Evolutionary conservation across 1,140 invertebrate species (phyloP).

Genomic region (Bombyx mori): ASM3026992v2 NC_085128.1:2193501-2194000

Average conservation of each 20-base stretch:
- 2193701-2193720: constrained; percentile 28
- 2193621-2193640: constrained; percentile 29
- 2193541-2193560: constrained; percentile 46
- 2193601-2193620: constrained; percentile 32
- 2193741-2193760: constrained; percentile 51
- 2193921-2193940: constrained; percentile 42
- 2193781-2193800: constrained; percentile 43
- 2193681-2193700: constrained; percentile 24
- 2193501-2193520: constrained; percentile 54
- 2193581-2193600: constrained; percentile 33
- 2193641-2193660: constrained; percentile 39
- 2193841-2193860: constrained; percentile 7
- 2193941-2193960: constrained; percentile 47
- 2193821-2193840: constrained; percentile 18
- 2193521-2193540: constrained; percentile 49
- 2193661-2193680: constrained; percentile 42
- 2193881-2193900: constrained; percentile 35
- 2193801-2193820: constrained; percentile 47
- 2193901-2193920: constrained; percentile 14
- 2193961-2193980: constrained; percentile 20
- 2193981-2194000: constrained; percentile 7
- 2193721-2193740: constrained; percentile 45
- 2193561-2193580: constrained; percentile 27
- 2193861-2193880: constrained; percentile 4
- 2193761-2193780: constrained; percentile 41